These are phyloP conservation scores for Todus mexicanus DNA, from an alignment of 2,797 vertebrate genomes.

Conservation along the genomic window DNA sequence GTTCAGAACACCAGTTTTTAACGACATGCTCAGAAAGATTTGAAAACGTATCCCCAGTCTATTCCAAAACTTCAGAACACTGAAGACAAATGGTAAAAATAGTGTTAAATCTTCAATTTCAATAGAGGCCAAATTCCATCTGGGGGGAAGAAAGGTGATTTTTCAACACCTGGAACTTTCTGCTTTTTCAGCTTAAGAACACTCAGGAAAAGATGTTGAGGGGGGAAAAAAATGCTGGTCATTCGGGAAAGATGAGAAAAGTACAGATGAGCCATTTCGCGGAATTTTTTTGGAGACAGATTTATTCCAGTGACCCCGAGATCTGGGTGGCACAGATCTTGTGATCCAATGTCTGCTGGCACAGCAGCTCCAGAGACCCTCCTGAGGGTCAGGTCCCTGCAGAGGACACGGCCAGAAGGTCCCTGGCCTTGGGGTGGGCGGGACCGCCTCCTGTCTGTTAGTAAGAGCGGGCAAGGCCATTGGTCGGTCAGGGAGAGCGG, in stretches of 20 bases:
- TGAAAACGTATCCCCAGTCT: not conserved
- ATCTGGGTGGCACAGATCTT: not conserved
- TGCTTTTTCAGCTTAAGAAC: not conserved
- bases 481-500: not conserved
- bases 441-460: not conserved
- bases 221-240: not conserved
- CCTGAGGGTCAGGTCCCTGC: accelerated
- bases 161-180: not conserved
- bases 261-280: not conserved
- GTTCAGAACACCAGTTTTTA: not conserved
- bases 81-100: not conserved
- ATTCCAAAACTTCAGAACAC: not conserved
- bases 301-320: not conserved
- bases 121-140: not conserved
- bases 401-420: not conserved
- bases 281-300: accelerated
- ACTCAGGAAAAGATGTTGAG: not conserved
- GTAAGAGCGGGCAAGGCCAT: no score
- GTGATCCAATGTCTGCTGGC: not conserved
- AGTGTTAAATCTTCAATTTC: not conserved
- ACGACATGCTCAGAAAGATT: not conserved
- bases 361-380: accelerated
- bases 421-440: not conserved
- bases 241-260: not conserved
- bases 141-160: not conserved